Evolutionary conservation across 2,113 vertebrate genomes (phyloP).

Genomic region (Plectropomus leopardus): DNA sequence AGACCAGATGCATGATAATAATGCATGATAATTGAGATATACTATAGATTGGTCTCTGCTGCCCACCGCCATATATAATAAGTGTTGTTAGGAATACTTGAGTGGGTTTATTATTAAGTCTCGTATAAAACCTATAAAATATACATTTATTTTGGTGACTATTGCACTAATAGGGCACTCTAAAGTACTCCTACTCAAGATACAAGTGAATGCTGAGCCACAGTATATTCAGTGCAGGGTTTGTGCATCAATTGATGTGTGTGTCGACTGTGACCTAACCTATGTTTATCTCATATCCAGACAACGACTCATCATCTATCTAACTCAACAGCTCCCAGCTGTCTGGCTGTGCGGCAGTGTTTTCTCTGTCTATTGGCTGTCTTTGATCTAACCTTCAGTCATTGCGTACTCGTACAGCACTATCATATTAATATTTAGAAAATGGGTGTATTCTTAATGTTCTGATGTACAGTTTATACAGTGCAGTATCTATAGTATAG

Average conservation of each 20-base stretch:
- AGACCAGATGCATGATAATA: slow-evolving; percentile 23
- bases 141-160: slow-evolving; percentile 18
- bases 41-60: slow-evolving; percentile 9
- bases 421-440: neutral
- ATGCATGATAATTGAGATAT: slow-evolving; percentile 24
- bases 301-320: slow-evolving; percentile 13
- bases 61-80: slow-evolving; percentile 5
- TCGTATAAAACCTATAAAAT: slow-evolving; percentile 15
- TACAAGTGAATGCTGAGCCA: neutral
- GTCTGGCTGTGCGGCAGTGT: slow-evolving; percentile 7
- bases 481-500: neutral
- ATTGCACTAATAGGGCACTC: slow-evolving; percentile 9
- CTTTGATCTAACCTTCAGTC: slow-evolving; percentile 39
- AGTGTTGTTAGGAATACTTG: slow-evolving; percentile 8
- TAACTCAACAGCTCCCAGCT: slow-evolving; percentile 29
- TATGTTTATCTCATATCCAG: slow-evolving; percentile 32
- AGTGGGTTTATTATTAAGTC: neutral
- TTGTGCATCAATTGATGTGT: neutral
- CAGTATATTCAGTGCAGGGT: neutral
- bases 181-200: neutral
- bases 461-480: neutral
- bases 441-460: neutral
- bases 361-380: slow-evolving; percentile 7
- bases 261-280: neutral
- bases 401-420: neutral